These are phyloP conservation scores for Harpagoxenus sublaevis DNA, from an alignment of 2,888 invertebrate species.

Conservation along the genomic window DNA sequence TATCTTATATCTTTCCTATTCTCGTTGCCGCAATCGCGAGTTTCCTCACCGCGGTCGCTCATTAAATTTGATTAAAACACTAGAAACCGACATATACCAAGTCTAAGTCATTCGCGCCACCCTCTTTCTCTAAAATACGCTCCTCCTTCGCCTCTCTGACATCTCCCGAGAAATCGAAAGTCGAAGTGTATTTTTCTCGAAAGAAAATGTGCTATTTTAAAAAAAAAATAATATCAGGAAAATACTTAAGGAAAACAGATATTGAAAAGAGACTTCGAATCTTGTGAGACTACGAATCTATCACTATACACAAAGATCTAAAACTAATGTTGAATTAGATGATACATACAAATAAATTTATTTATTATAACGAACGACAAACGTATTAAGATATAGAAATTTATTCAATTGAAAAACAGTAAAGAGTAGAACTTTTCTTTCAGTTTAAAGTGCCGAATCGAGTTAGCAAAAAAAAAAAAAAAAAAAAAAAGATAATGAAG, in stretches of 20 bases:
- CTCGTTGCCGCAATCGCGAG: conserved; percentile 67
- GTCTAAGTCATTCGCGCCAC: conserved; percentile 66
- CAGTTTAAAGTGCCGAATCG: not conserved
- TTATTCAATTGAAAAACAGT: not conserved
- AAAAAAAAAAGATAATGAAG: not conserved
- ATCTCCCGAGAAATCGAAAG: not conserved
- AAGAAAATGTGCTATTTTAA: not conserved
- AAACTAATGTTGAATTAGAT: not conserved
- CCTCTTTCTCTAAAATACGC: conserved; percentile 28
- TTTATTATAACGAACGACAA: not conserved
- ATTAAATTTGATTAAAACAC: conserved; percentile 77
- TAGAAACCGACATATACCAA: conserved; percentile 65
- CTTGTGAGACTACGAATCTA: not conserved
- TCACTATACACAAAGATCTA: not conserved
- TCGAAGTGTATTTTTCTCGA: not conserved
- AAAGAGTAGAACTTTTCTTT: not conserved
- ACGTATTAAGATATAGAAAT: not conserved
- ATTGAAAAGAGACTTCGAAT: not conserved
- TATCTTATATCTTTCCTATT: conserved; percentile 74
- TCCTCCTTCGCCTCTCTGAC: conserved; percentile 11
- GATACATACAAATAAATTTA: not conserved
- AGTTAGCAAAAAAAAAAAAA: not conserved
- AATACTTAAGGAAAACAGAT: not conserved
- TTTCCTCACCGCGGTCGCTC: conserved; percentile 70
- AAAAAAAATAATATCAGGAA: not conserved